Evolutionary conservation across 2,797 vertebrate species (phyloP), one percentile per base, ranked within the genome.

Genomic region (Aldrovandia affinis): DNA sequence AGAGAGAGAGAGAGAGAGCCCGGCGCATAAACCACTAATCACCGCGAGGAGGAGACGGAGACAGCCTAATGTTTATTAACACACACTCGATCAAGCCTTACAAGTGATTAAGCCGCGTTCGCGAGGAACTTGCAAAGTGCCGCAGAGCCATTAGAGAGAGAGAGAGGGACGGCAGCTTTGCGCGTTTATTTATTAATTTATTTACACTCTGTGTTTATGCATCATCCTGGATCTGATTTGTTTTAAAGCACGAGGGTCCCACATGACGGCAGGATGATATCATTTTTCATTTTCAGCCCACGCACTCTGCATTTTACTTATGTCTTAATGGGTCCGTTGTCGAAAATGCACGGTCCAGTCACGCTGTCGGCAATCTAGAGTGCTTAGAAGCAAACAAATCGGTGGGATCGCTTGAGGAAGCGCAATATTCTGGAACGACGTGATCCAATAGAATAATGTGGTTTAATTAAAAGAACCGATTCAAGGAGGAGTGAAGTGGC

Each of bases 11-110:
- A 86, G 77, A 89, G 88, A 91, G 86, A 94, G 25, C 86, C 89
- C 83, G 93, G 91, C 70, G 94, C 78, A 95, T 88, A 93, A 93
- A 94, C 83, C 80, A 85, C 85, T 87, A 84, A 89, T 95, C 91
- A 96, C 87, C 85, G 52, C 52, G 88, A 90, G 77, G 42, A 73
- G 68, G 86, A 86, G 82, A 68, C 5, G 73, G 86, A 84, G 75
- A 86, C n/a, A 82, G 77, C 61, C 57, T 89, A 87, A 90, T 89
- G 87, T 90, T 93, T 91, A 92, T 93, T 90, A 92, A 92, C 90
- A 91, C 88, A 86, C 90, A 93, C 89, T 92, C 88, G 87, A 86
- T 92, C 89, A 92, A 89, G 86, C 83, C 84, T 87, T 92, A 91
- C 83, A 92, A 91, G 91, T 85, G 89, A 95, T 93, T 90, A 93